These are phyloP conservation scores for Protobothrops flavoviridis DNA, from an alignment of 2,113 vertebrate species.

Conservation along the genomic window DNA sequence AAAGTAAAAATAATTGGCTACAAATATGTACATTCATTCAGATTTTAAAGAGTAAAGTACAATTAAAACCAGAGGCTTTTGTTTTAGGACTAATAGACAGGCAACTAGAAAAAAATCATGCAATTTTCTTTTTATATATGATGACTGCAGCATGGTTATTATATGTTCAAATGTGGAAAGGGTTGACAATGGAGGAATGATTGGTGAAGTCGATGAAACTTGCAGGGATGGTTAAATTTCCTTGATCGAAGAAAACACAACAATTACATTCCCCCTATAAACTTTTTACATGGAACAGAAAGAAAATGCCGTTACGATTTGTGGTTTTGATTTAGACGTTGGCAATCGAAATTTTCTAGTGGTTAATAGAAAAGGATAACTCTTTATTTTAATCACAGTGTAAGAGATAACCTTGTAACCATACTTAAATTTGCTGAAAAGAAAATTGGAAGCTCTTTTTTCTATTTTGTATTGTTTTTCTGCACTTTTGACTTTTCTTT, in stretches of 20 bases:
- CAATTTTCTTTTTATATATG: neutral
- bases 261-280: neutral
- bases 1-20: neutral
- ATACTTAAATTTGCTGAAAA: neutral
- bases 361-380: neutral
- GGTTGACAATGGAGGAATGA: neutral
- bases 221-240: neutral
- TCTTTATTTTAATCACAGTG: neutral
- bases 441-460: neutral
- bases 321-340: neutral
- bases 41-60: neutral
- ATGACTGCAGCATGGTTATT: neutral
- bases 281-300: neutral
- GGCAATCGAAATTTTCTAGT: neutral
- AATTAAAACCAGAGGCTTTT: neutral
- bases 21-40: neutral
- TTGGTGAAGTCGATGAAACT: neutral
- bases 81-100: neutral
- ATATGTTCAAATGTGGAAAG: neutral
- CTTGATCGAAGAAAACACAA: neutral
- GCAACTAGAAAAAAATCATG: neutral
- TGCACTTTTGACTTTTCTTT: neutral
- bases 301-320: no score
- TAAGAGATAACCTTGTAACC: neutral
- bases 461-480: neutral